Evolutionary conservation across 2,113 vertebrate genomes (phyloP), one percentile per base, ranked within the genome.

Genomic region (Engystomops pustulosus): DNA sequence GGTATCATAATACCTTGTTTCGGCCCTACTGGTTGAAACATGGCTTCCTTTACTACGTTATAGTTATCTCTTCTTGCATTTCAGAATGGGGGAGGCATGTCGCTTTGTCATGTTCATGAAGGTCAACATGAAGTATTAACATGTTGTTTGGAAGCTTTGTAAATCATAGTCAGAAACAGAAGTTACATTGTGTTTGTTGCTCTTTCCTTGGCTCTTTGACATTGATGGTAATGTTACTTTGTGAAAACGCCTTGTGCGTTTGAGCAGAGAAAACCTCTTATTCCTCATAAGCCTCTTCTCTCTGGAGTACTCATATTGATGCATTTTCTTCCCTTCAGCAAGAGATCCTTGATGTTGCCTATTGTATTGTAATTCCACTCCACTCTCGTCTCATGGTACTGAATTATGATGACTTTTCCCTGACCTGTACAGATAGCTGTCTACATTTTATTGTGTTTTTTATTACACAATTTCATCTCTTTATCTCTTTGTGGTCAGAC

Each of bases 301-400:
- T 51, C 60, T 68, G 60, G 72, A 77, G 44, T 53, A 53, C 72
- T 84, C 30, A 10, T 84, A 60, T 51, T 84, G 72, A 69, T 68
- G 72, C 69, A 84, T 69, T 62, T 67, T 77, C 72, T 84, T 68
- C 58, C 71, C 58, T 76, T 51, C 60, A 67, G 71, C 72, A 77
- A 84, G 8, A 36, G 27, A 53, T 47, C 32, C 68, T 68, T 77
- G 71, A 65, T 53, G 8, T 83, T 67, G 17, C 20, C 23, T 76
- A 55, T 83, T 67, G 72, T 84, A 20, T 25, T 68, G 20, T 53
- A 78, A 77, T 84, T 62, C 72, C 72, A 14, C 27, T 20, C 41
- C 65, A 34, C 60, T 18, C 30, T 38, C 30, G 45, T 78, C 60
- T 68, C 49, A 65, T 38, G 32, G 72, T 67, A n/a, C n/a, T n/a